Conservation (phyloP, 2,113 vertebrate species). For the Etia nguti region DNA sequence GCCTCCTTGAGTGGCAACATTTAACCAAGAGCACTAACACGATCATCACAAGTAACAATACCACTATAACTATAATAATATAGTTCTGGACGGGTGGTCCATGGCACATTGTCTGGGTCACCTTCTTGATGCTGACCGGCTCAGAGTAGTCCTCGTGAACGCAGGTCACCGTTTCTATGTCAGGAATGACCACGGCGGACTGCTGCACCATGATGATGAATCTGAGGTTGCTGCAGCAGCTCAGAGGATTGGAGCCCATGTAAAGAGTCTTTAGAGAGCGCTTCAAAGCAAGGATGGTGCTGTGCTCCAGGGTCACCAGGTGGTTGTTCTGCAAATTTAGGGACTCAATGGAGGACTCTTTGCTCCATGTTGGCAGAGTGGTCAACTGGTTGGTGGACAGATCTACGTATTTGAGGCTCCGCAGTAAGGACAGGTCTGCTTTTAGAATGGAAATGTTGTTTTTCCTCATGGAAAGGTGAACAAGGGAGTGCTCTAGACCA, state of each 20-base stretch:
- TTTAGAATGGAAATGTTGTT: constrained; percentile 76
- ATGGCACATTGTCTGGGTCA: constrained; percentile 80
- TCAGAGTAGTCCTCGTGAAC: constrained; percentile 63
- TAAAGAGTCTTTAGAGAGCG: constrained; percentile 83
- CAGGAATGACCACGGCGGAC: constrained; percentile 74
- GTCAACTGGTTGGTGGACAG: constrained; percentile 84
- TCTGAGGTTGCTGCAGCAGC: constrained; percentile 84
- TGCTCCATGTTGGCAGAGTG: constrained; percentile 74
- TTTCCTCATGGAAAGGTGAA: constrained; percentile 78
- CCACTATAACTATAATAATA: constrained; percentile 67
- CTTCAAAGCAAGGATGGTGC: constrained; percentile 78
- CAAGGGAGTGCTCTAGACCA: constrained; percentile 82
- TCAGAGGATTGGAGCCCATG: constrained; percentile 85
- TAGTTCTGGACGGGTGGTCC: constrained; percentile 62
- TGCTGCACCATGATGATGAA: constrained; percentile 80
- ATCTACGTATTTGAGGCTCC: constrained; percentile 79
- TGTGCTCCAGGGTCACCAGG: constrained; percentile 78
- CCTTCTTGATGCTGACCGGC: constrained; percentile 69
- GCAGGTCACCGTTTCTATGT: constrained; percentile 77
- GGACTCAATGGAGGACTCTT: constrained; percentile 78
- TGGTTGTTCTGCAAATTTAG: constrained; percentile 89
- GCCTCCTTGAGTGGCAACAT: constrained; percentile 42
- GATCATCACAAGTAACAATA: constrained; percentile 48
- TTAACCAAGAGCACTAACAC: constrained; percentile 53
- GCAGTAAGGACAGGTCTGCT: constrained; percentile 78